Conservation (phyloP, 2,113 vertebrate genomes). For the Aspidoscelis tigris region DNA sequence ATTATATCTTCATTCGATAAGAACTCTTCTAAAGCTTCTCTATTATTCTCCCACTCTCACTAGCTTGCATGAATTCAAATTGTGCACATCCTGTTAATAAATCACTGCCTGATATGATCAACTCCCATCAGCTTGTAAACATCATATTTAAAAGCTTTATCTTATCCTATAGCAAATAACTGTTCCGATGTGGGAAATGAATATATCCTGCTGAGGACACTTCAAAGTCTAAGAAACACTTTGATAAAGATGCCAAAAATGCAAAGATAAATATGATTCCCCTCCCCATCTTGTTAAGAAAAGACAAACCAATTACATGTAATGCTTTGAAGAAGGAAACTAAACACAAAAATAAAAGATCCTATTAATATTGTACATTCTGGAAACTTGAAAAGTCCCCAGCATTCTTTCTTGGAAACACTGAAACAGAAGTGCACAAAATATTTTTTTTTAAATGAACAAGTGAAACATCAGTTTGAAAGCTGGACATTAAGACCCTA, state of each 20-base stretch:
- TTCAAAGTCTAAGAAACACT: background rate
- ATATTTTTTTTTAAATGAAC: constrained; percentile 23
- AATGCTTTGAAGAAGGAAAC: no score
- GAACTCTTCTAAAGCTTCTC: background rate
- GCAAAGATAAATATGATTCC: constrained; percentile 48
- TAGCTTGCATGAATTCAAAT: constrained; percentile 1
- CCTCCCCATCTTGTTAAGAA: constrained; percentile 30
- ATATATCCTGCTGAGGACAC: constrained; percentile 19
- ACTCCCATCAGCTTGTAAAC: constrained; percentile 18
- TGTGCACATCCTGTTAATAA: background rate
- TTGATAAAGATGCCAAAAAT: constrained; percentile 35
- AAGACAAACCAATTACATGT: constrained; percentile 10
- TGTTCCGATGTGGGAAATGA: constrained; percentile 20
- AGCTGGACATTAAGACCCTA: background rate
- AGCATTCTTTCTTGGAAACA: constrained; percentile 10
- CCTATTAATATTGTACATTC: no score
- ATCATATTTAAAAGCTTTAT: constrained; percentile 11
- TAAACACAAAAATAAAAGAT: no score
- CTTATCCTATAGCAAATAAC: constrained; percentile 37
- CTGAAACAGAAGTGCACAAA: constrained; percentile 16
- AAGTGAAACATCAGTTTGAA: background rate
- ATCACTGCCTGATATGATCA: constrained; percentile 25
- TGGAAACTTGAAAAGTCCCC: no score
- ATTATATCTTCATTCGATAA: background rate
- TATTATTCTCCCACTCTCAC: background rate